Conservation (phyloP, 2,113 vertebrate species). For the Gobiocypris rarus region DNA sequence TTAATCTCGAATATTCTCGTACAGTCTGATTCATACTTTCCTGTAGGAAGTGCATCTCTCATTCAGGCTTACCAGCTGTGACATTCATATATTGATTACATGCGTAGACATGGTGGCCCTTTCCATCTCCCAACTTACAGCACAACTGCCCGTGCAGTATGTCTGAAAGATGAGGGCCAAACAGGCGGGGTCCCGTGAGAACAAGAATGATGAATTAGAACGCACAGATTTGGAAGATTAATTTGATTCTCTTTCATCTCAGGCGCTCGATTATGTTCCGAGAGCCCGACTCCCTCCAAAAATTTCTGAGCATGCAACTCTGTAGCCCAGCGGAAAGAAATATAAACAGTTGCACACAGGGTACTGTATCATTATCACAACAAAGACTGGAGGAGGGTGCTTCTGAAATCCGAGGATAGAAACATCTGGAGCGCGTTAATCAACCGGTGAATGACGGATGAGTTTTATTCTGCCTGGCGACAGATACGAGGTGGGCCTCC, state of each 20-base stretch:
- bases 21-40: constrained; percentile 30
- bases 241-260: constrained; percentile 85
- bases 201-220: constrained; percentile 34
- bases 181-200: background rate
- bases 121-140: constrained; percentile 79
- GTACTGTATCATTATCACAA: constrained; percentile 92
- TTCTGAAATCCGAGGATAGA: constrained; percentile 87
- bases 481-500: constrained; percentile 77
- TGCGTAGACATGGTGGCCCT: constrained; percentile 82
- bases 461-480: constrained; percentile 86
- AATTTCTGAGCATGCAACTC: constrained; percentile 84
- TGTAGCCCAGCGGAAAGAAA: constrained; percentile 81
- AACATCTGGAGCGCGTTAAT: constrained; percentile 92
- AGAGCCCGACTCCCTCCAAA: constrained; percentile 77
- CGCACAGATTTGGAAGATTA: constrained; percentile 77
- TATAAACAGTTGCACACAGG: constrained; percentile 89
- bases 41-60: constrained; percentile 76
- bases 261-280: constrained; percentile 81
- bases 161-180: constrained; percentile 48
- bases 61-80: constrained; percentile 67
- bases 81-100: constrained; percentile 81
- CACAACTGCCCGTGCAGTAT: constrained; percentile 79
- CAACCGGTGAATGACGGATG: constrained; percentile 89
- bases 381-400: constrained; percentile 79
- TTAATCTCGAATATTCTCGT: background rate